phyloP scores from a whole-genome alignment of 2,113 vertebrate genomes.

The Isichthys henryi region DNA sequence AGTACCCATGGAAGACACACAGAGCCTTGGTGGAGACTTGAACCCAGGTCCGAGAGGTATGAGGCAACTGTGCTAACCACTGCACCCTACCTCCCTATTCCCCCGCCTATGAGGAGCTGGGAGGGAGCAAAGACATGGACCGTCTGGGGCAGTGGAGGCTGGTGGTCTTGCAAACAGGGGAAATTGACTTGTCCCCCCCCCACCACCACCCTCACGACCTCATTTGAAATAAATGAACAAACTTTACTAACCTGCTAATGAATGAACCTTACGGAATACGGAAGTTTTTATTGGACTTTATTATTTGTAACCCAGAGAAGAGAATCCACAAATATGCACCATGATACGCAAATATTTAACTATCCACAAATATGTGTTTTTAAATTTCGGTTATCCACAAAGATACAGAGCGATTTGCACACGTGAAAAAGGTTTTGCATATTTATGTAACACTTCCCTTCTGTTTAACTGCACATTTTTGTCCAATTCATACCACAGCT shows the following conservation, averaged over 20 bases:
- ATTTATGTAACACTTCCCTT: background rate
- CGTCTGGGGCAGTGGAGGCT: background rate
- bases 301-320: background rate
- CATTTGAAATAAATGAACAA: background rate
- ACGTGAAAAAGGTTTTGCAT: background rate
- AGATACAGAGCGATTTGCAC: background rate
- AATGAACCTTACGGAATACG: background rate
- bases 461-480: background rate
- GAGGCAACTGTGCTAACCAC: background rate
- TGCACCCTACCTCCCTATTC: background rate
- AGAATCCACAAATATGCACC: background rate
- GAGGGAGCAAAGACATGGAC: background rate
- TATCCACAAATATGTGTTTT: background rate
- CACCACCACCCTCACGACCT: background rate
- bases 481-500: background rate
- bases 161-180: too few relatives aligned
- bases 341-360: background rate
- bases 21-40: background rate
- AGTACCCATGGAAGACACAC: background rate
- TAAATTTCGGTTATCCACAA: background rate
- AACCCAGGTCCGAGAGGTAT: background rate
- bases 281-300: background rate
- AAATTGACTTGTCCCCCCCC: background rate
- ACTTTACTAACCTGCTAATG: background rate
- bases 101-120: background rate